Percentiles rank a stretch among this genome's conserved stretches.
Evolutionary conservation across 2,797 vertebrate genomes (phyloP).

Genomic region (Chelon labrosus): DNA sequence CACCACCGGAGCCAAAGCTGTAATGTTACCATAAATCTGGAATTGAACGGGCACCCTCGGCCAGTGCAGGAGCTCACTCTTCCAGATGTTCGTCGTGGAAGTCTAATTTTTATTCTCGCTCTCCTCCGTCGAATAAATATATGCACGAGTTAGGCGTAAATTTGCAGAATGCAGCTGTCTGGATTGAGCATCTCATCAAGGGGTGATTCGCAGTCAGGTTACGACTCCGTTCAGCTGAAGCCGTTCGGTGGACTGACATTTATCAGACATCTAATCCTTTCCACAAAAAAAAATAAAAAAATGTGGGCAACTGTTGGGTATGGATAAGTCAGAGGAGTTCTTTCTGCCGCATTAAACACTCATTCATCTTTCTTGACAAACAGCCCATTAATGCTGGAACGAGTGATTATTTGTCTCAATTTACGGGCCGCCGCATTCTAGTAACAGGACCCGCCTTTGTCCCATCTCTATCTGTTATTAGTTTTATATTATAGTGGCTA

Average conservation of each 20-base stretch:
- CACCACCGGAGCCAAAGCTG: constrained; percentile 60
- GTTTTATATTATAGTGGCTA: not conserved
- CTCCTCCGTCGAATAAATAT: constrained; percentile 58
- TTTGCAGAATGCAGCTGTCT: constrained; percentile 59
- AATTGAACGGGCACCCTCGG: constrained; percentile 63
- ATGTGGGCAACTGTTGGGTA: constrained; percentile 14
- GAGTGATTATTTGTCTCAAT: constrained; percentile 25
- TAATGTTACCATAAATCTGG: constrained; percentile 80
- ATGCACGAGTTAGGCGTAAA: constrained; percentile 66
- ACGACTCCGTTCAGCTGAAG: constrained; percentile 28
- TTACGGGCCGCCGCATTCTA: not conserved
- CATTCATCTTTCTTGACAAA: constrained; percentile 7
- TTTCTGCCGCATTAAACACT: constrained; percentile 5
- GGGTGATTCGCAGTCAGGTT: constrained; percentile 56
- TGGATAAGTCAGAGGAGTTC: not conserved
- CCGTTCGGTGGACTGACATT: constrained; percentile 34
- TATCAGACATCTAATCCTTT: constrained; percentile 34
- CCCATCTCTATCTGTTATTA: not conserved
- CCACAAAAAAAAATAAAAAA: not conserved
- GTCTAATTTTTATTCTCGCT: constrained; percentile 41
- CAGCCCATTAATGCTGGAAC: not conserved
- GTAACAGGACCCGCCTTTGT: constrained; percentile 5
- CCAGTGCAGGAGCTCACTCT: constrained; percentile 64
- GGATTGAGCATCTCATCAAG: constrained; percentile 64
- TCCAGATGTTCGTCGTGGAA: constrained; percentile 75